Evolutionary conservation across 2,888 invertebrate species (phyloP), one percentile per base, ranked within the genome.

Genomic region (Mystacides longicornis): DNA sequence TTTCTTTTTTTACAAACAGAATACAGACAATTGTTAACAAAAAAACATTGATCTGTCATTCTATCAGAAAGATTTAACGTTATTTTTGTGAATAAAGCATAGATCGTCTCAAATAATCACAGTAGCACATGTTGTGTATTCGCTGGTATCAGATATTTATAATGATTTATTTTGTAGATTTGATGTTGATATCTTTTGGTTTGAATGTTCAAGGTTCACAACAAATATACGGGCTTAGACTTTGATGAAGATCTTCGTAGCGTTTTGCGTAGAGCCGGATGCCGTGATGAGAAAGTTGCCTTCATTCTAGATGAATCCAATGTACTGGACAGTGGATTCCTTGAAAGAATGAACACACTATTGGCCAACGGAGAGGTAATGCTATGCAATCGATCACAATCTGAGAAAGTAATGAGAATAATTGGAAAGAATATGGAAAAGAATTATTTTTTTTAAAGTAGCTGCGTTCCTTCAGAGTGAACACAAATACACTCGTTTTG

Each of bases 301-400:
- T 99, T 99, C 70, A 99, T 99, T 66, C 81, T 99, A 69, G 99
- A 99, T 71, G 99, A 99, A 72, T 97, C 97, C 0, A 99, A 99
- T 72, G 96, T 98, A 42, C 77, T 99, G 51, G 99, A 99, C 78
- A 97, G 97, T 21, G 93, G 96, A 53, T 99, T 99, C 80, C 80
- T 99, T 60, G 99, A 99, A 77, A 81, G 99, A 63, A 98, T 99
- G 95, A 99, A 99, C 72, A 99, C 99, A 0, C 75, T 99, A 51
- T 74, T 99, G 61, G 99, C 99, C 56, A 99, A 99, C 70, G 99
- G 99, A 66, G 99, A 99, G 82, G 82, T 74, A 59, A 55, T 9
- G 14, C 14, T 14, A 31, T 31, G 7, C 9, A 31, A 31, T 31
- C 7, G 7, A 14, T 31, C 7, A 31, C 31, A 31, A n/a, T n/a